Evolutionary conservation across 2,888 invertebrate species (phyloP), one percentile per base, ranked within the genome.

Genomic region (Laspeyria flexula): DNA sequence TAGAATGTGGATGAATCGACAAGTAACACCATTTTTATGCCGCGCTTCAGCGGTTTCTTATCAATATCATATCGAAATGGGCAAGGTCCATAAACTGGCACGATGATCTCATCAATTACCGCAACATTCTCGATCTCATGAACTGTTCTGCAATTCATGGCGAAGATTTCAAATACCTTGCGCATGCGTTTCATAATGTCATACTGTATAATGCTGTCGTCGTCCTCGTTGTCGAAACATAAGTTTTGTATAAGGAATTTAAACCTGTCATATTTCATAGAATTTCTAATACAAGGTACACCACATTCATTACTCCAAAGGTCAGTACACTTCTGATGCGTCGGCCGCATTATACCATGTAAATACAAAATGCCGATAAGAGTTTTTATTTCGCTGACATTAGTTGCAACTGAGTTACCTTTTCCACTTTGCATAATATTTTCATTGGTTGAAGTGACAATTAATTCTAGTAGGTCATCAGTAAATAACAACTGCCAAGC

Each of bases 91-190:
- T 82, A 83, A 62, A 89, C 83, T 31, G 89, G 89, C 41, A 88
- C 73, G 53, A 93, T 77, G 51, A 87, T 78, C 73, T 92, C 92
- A 78, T 92, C 92, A 61, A 92, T 75, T 31, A 90, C 88, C 4
- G 76, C 85, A 30, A 72, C 60, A 54, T 81, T 81, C 27, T 81
- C 81, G 34, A 88, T 76, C 25, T 85, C 81, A 55, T 81, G 79
- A 43, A 82, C 77, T 51, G 80, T 82, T 69, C 89, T 83, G 60
- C 92, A 90, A 71, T 92, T 92, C 69, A 85, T 73, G 21, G 88
- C 83, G 56, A 93, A 92, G 51, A 88, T 88, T 67, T 92, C 90
- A 56, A 93, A 88, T 3, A 90, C 80, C 73, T 88, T 85, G 34
- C 90, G 79, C 51, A 91, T 87, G 7, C 86, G 83, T 61, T 81